Conservation (phyloP, 2,888 invertebrate species). For the Cylloceria caligata region DNA sequence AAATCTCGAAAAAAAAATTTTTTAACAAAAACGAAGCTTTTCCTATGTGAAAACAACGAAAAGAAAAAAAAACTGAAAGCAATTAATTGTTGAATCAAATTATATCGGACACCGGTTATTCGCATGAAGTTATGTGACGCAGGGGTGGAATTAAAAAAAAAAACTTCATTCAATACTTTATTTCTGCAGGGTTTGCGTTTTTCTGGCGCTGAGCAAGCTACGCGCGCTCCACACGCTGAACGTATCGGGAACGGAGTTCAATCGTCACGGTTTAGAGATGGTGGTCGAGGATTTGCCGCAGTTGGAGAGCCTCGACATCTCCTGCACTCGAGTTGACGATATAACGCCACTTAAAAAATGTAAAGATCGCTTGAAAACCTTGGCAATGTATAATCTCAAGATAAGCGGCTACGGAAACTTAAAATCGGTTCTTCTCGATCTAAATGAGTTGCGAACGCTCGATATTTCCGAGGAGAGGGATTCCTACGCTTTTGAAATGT, state of each 20-base stretch:
- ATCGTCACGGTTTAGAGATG: slow-evolving; percentile 88
- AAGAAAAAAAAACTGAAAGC: neutral
- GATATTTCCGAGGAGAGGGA: slow-evolving; percentile 87
- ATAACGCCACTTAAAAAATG: slow-evolving; percentile 87
- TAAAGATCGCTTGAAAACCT: slow-evolving; percentile 86
- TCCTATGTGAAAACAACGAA: too few species aligned
- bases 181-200: slow-evolving; percentile 86
- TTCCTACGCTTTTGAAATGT: slow-evolving; percentile 84
- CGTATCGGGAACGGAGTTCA: slow-evolving; percentile 89
- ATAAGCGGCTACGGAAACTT: slow-evolving; percentile 84
- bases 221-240: slow-evolving; percentile 87
- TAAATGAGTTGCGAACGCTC: slow-evolving; percentile 85
- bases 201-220: slow-evolving; percentile 87
- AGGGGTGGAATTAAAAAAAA: too few species aligned
- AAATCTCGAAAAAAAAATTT: too few species aligned
- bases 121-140: neutral
- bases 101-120: slow-evolving; percentile 46
- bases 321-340: slow-evolving; percentile 88
- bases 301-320: slow-evolving; percentile 89
- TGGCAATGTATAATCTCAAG: slow-evolving; percentile 87
- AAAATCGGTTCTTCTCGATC: slow-evolving; percentile 85
- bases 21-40: too few species aligned
- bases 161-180: too few species aligned
- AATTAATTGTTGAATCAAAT: neutral
- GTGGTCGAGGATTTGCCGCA: slow-evolving; percentile 88